Evolutionary conservation across 2,113 vertebrate species (phyloP).

Genomic region (Crocuta crocuta): DNA sequence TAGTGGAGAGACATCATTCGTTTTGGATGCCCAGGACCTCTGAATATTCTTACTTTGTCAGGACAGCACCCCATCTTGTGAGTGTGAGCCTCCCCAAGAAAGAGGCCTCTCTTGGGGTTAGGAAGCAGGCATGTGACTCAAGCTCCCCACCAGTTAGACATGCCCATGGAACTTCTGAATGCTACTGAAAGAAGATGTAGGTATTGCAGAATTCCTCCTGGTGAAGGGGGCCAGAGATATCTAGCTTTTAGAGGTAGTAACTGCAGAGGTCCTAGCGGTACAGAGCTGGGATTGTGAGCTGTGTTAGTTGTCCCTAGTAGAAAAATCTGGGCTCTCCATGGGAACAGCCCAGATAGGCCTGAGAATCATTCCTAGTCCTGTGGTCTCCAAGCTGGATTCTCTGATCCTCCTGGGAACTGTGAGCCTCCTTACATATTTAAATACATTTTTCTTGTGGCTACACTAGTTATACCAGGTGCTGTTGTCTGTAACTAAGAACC

Average conservation of each 20-base stretch:
- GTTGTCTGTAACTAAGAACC: not conserved
- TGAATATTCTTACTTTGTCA: not conserved
- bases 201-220: not conserved
- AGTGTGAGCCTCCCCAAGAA: not conserved
- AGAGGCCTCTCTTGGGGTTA: not conserved
- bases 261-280: not conserved
- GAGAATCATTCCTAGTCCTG: not conserved
- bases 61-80: not conserved
- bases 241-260: not conserved
- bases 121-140: not conserved
- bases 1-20: not conserved
- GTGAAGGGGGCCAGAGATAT: not conserved
- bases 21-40: not conserved
- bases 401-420: not conserved
- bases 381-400: not conserved
- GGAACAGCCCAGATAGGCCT: not conserved
- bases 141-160: not conserved
- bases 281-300: not conserved
- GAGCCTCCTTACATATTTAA: not conserved
- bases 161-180: not conserved
- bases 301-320: not conserved
- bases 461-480: conserved; percentile 20
- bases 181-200: not conserved
- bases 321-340: not conserved
- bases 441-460: not conserved